These are phyloP conservation scores for Otis tarda DNA, from an alignment of 2,113 vertebrate species.

Conservation along the genomic window DNA sequence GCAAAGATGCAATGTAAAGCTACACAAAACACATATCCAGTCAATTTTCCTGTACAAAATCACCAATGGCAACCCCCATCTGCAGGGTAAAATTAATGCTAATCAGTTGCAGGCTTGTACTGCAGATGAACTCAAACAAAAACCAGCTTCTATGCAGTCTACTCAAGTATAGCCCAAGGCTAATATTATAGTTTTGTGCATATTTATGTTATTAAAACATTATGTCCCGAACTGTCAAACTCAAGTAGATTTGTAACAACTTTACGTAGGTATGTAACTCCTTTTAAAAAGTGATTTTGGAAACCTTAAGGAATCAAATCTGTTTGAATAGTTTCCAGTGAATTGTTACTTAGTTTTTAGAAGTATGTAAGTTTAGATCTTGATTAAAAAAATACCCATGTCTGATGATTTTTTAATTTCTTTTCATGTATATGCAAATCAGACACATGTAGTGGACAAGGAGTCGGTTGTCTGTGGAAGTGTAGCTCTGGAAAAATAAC, in stretches of 20 bases:
- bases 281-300: not conserved
- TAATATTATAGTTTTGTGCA: conserved; percentile 7
- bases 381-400: not conserved
- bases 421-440: not conserved
- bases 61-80: not conserved
- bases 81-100: conserved; percentile 25
- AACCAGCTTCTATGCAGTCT: conserved; percentile 10
- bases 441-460: not conserved
- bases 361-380: not conserved
- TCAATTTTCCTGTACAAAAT: not conserved
- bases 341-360: not conserved
- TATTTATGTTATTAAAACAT: conserved; percentile 23
- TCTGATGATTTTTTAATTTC: not conserved
- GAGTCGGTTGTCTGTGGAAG: not conserved
- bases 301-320: not conserved
- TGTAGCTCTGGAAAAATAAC: not conserved
- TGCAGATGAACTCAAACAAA: conserved; percentile 37
- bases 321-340: not conserved
- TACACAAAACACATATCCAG: not conserved
- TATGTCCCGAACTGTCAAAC: not conserved
- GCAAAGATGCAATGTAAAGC: not conserved
- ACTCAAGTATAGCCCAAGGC: not conserved
- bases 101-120: conserved; percentile 56
- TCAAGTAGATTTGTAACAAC: not conserved
- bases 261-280: not conserved